Evolutionary conservation across 2,888 invertebrate species (phyloP).

Genomic region (Drosophila rubida): DNA sequence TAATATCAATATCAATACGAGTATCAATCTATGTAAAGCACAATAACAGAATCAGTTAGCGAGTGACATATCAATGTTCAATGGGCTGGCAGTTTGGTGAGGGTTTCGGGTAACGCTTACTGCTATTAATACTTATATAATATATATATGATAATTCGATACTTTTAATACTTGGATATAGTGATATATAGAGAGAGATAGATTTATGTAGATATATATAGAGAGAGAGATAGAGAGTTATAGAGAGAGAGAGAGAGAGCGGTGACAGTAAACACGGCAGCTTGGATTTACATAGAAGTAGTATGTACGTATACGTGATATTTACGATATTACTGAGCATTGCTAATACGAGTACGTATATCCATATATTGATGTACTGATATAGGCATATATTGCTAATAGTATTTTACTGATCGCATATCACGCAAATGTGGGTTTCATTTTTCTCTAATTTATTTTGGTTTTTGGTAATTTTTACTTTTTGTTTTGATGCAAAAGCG

Average conservation of each 20-base stretch:
- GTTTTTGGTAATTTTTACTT: conserved; percentile 23
- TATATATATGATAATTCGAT: conserved; percentile 8
- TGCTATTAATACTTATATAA: conserved; percentile 26
- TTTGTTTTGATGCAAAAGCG: conserved; percentile 84
- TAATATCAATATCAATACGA: conserved; percentile 38
- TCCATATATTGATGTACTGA: conserved; percentile 57
- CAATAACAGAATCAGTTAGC: conserved; percentile 57
- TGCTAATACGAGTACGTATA: conserved; percentile 60
- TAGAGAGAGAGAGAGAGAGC: conserved; percentile 62
- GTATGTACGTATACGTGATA: conserved; percentile 75
- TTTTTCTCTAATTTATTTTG: conserved; percentile 42
- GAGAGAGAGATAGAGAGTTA: conserved; percentile 36
- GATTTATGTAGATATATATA: conserved; percentile 26
- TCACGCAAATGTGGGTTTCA: conserved; percentile 72
- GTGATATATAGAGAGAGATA: conserved; percentile 32
- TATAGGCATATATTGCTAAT: conserved; percentile 65
- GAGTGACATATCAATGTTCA: conserved; percentile 54
- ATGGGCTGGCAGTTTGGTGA: conserved; percentile 51
- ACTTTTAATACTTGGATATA: conserved; percentile 21
- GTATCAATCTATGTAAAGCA: conserved; percentile 68
- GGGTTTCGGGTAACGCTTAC: conserved; percentile 49
- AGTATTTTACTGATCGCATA: conserved; percentile 71
- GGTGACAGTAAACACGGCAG: conserved; percentile 72
- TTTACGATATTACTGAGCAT: conserved; percentile 76
- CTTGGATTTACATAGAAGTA: conserved; percentile 64